Evolutionary conservation across 2,888 invertebrate genomes (phyloP).

Genomic region (Yponomeuta plumbellus): DNA sequence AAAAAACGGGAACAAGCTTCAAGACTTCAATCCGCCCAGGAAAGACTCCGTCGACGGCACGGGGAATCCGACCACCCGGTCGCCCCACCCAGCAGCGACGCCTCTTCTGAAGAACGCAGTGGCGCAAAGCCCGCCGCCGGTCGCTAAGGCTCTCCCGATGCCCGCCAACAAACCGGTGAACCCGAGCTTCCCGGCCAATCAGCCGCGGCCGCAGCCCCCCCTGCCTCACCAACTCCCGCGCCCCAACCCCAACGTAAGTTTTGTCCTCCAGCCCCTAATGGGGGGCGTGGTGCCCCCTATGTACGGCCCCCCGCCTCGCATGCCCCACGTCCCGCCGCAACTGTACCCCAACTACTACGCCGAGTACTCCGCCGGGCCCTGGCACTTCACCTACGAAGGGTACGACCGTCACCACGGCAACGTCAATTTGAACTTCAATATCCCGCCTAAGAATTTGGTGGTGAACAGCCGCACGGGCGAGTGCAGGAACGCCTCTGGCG

Average conservation of each 20-base stretch:
- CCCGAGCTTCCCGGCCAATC: conserved; percentile 21
- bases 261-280: conserved; percentile 59
- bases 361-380: conserved; percentile 51
- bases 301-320: conserved; percentile 42
- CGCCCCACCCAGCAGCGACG: conserved; percentile 19
- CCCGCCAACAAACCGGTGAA: conserved; percentile 29
- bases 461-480: conserved; percentile 52
- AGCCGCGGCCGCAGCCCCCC: conserved; percentile 24
- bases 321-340: conserved; percentile 31
- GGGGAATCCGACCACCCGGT: conserved; percentile 11
- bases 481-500: conserved; percentile 44
- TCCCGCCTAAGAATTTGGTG: conserved; percentile 62
- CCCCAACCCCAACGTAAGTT: conserved; percentile 66
- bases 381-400: conserved; percentile 65
- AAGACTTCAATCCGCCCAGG: conserved; percentile 21
- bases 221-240: conserved; percentile 27
- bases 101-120: conserved; percentile 27
- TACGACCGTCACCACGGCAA: conserved; percentile 53
- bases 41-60: conserved; percentile 30
- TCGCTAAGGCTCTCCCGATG: conserved; percentile 33
- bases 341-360: conserved; percentile 57
- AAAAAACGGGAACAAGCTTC: conserved; percentile 33
- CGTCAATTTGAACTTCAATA: conserved; percentile 60
- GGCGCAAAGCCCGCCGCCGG: conserved; percentile 21
- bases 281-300: conserved; percentile 45